Percentiles rank a stretch among this genome's conserved stretches.
These are phyloP conservation scores for Poecilobothrus nobilitatus DNA, from an alignment of 2,888 invertebrate genomes.

Conservation along the genomic window DNA sequence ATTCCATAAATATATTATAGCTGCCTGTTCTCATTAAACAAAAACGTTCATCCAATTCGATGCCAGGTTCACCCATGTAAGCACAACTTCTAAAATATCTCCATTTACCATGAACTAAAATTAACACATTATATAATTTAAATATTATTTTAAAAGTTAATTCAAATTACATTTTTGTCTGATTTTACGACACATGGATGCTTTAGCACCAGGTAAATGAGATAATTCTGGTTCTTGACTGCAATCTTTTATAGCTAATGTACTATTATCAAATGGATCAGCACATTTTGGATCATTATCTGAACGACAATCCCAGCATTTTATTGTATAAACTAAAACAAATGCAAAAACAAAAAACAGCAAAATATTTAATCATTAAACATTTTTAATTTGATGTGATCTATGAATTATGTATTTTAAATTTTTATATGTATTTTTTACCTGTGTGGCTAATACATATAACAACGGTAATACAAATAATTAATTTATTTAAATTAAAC, in stretches of 20 bases:
- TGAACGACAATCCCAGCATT: slow-evolving; percentile 88
- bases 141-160: neutral
- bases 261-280: slow-evolving; percentile 85
- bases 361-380: neutral
- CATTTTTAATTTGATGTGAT: too few relatives aligned
- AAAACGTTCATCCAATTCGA: slow-evolving; percentile 80
- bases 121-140: slow-evolving; percentile 10
- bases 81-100: slow-evolving; percentile 82
- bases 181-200: slow-evolving; percentile 86
- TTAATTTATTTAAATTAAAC: neutral
- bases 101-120: slow-evolving; percentile 76
- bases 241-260: slow-evolving; percentile 78
- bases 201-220: slow-evolving; percentile 59
- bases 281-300: slow-evolving; percentile 82
- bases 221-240: slow-evolving; percentile 51
- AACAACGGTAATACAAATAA: neutral
- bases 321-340: slow-evolving; percentile 54
- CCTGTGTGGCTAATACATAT: neutral
- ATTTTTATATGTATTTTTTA: neutral
- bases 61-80: slow-evolving; percentile 82
- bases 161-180: slow-evolving; percentile 74
- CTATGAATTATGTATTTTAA: too few relatives aligned
- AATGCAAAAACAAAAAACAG: slow-evolving; percentile 7
- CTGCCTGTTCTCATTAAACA: slow-evolving; percentile 85
- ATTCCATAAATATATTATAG: slow-evolving; percentile 89